These are phyloP conservation scores for Hybos culiciformis DNA, from an alignment of 2,888 invertebrate species.

Conservation along the genomic window DNA sequence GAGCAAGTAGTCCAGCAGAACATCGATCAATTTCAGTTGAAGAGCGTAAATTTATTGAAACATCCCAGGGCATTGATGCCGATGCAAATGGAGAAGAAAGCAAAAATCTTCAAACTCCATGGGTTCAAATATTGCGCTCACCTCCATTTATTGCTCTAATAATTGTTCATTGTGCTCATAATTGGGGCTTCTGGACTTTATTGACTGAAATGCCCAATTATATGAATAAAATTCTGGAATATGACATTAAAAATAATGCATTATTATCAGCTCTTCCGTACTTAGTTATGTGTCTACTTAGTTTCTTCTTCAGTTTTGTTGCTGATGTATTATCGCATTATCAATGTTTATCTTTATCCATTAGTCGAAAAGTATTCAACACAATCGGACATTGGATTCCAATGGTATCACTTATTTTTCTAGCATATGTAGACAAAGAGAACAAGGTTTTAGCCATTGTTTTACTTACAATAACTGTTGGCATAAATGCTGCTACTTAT, in stretches of 20 bases:
- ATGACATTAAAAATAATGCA: slow-evolving; percentile 58
- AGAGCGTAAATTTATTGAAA: slow-evolving; percentile 54
- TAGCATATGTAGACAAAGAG: slow-evolving; percentile 39
- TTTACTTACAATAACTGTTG: slow-evolving; percentile 56
- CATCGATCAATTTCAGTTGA: slow-evolving; percentile 45
- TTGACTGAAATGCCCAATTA: slow-evolving; percentile 71
- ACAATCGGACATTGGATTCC: slow-evolving; percentile 53
- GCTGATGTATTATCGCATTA: slow-evolving; percentile 40
- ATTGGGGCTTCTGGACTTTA: slow-evolving; percentile 72
- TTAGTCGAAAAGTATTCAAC: slow-evolving; percentile 41
- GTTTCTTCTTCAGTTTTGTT: slow-evolving; percentile 53
- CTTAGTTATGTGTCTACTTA: slow-evolving; percentile 54
- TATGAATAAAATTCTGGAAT: slow-evolving; percentile 56
- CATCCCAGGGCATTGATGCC: slow-evolving; percentile 39
- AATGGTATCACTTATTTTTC: slow-evolving; percentile 48
- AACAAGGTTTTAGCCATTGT: slow-evolving; percentile 41
- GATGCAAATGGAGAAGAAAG: slow-evolving; percentile 21
- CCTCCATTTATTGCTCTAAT: slow-evolving; percentile 62
- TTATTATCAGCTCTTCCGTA: slow-evolving; percentile 58
- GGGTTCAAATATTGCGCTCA: slow-evolving; percentile 59
- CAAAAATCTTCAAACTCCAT: slow-evolving; percentile 44
- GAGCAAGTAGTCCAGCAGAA: slow-evolving; percentile 49
- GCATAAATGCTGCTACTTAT: slow-evolving; percentile 60
- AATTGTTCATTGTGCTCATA: slow-evolving; percentile 55
- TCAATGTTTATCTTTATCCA: slow-evolving; percentile 24